Percentiles rank a stretch among this genome's conserved stretches.
Evolutionary conservation across 2,888 invertebrate genomes (phyloP).

Genomic region (Acrobasis repandana): DNA sequence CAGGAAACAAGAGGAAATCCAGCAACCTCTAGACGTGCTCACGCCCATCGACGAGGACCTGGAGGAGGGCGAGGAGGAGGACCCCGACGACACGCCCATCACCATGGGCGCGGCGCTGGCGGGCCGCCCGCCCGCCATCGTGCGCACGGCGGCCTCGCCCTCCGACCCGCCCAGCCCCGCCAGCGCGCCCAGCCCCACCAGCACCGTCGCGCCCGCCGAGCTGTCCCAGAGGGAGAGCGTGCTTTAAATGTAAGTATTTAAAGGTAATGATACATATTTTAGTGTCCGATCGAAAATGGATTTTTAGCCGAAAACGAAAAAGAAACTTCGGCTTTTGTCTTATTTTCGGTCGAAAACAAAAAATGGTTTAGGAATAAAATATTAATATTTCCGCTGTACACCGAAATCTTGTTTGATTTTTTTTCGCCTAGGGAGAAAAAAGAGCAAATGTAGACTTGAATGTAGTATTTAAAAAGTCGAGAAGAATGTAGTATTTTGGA

Average conservation of each 20-base stretch:
- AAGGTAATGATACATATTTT: too few relatives aligned
- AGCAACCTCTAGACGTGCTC: slow-evolving; percentile 86
- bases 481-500: too few relatives aligned
- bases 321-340: too few relatives aligned
- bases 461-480: too few relatives aligned
- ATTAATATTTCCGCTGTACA: too few relatives aligned
- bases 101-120: slow-evolving; percentile 81
- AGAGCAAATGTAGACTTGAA: too few relatives aligned
- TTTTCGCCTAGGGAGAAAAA: too few relatives aligned
- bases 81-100: slow-evolving; percentile 87
- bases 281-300: too few relatives aligned
- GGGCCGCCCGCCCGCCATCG: slow-evolving; percentile 86
- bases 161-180: slow-evolving; percentile 58
- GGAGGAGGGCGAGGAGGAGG: slow-evolving; percentile 88
- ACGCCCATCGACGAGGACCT: slow-evolving; percentile 91
- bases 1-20: slow-evolving; percentile 83
- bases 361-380: too few relatives aligned
- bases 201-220: slow-evolving; percentile 54
- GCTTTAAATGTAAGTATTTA: slow-evolving; percentile 70
- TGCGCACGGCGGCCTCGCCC: slow-evolving; percentile 89
- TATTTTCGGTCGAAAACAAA: too few relatives aligned
- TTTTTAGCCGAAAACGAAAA: too few relatives aligned
- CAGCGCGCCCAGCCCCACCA: slow-evolving; percentile 85
- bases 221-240: slow-evolving; percentile 88
- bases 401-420: too few relatives aligned